phyloP scores from a whole-genome alignment of 1,140 invertebrate genomes.

The Ceratina australensis region DNA sequence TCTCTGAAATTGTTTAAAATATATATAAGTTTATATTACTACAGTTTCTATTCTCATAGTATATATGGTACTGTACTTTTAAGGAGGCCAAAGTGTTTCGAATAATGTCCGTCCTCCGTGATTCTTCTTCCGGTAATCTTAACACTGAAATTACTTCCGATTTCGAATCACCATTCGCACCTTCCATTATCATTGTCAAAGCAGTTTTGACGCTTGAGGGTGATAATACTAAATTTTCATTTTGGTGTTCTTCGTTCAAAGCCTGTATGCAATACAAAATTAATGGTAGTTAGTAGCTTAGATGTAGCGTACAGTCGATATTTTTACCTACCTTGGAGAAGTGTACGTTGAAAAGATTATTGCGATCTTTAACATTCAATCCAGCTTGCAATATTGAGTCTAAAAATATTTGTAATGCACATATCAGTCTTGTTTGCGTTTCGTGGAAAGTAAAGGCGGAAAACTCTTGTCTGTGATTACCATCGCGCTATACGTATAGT shows the following conservation, averaged over 20 bases:
- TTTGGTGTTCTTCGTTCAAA: conserved; percentile 62
- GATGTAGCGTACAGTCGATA: no score
- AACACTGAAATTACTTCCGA: conserved; percentile 82
- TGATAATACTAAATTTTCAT: conserved; percentile 84
- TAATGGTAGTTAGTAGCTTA: neutral
- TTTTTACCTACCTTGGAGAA: conserved; percentile 73
- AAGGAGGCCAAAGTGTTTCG: conserved; percentile 77
- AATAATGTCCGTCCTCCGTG: conserved; percentile 75
- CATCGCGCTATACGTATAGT: no score
- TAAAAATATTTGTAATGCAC: conserved; percentile 23
- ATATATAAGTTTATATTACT: no score
- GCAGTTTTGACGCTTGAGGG: conserved; percentile 84
- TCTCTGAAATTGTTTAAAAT: conserved; percentile 52
- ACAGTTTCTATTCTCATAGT: no score
- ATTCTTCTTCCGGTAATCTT: conserved; percentile 79
- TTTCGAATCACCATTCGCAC: conserved; percentile 80
- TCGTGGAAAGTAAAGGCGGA: no score
- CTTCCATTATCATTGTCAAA: conserved; percentile 84
- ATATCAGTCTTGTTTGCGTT: neutral
- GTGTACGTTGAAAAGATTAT: conserved; percentile 82
- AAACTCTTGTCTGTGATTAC: no score
- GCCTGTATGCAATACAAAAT: conserved; percentile 52
- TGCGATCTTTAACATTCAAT: conserved; percentile 66
- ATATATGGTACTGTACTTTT: conserved; percentile 75
- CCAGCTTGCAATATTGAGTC: conserved; percentile 22